A percentile compares a stretch with the other conserved stretches of the same genome.
phyloP scores from a whole-genome alignment of 53 echinoderm and acorn worm species.

The Astropecten irregularis region DNA sequence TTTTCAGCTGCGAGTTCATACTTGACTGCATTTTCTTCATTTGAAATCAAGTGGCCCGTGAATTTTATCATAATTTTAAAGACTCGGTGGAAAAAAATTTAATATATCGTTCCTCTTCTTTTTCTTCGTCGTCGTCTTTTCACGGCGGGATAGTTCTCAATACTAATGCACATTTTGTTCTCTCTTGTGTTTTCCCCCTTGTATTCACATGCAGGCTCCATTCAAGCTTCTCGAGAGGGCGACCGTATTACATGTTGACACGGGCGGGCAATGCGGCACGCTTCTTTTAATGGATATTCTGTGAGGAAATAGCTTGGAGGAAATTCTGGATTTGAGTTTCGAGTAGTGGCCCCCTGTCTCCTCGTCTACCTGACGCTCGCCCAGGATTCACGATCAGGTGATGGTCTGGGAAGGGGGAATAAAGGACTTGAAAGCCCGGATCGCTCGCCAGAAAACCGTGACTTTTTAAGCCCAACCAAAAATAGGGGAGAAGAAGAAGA shows the following conservation, averaged over 20 bases:
- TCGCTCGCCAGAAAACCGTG: too few relatives aligned
- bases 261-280: background rate
- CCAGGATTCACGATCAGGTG: conserved; percentile 27
- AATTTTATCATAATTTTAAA: background rate
- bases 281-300: conserved; percentile 32
- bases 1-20: conserved; percentile 3
- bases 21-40: conserved; percentile 38
- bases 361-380: conserved; percentile 37
- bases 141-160: background rate
- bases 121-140: too few relatives aligned
- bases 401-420: too few relatives aligned
- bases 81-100: background rate
- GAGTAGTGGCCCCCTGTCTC: conserved; percentile 25
- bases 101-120: too few relatives aligned
- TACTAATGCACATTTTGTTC: background rate
- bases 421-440: background rate
- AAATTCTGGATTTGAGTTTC: conserved; percentile 30
- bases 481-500: too few relatives aligned
- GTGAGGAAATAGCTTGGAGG: conserved; percentile 24
- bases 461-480: too few relatives aligned
- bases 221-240: background rate
- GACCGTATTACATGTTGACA: background rate
- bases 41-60: conserved; percentile 31
- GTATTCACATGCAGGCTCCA: background rate
- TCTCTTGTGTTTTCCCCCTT: background rate